Base-by-base conservation (phyloP, 2,113 vertebrate genomes). In the Syngnathus floridae region DNA sequence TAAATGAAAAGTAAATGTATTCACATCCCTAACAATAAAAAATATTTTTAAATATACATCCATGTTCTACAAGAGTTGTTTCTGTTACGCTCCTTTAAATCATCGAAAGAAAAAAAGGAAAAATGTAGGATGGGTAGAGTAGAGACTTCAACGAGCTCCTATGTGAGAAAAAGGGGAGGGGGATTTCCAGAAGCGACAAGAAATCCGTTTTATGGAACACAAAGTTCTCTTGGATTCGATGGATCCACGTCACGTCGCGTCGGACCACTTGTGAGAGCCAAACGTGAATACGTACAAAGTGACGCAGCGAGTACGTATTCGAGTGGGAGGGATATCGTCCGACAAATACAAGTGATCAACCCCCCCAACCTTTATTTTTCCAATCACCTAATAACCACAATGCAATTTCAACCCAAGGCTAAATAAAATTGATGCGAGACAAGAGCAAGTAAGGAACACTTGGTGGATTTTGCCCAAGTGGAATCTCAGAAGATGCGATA, bases 241-340 rank as follows among this genome's bases (percentile, higher is more conserved):
- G 22, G 5, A 61, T 58, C 67, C 6, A 66, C 65, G 14, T 76
- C 71, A 71, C 59, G 13, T 16, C 11, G 31, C 8, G 2, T 21
- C 21, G 69, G 66, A 71, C 72, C 78, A 84, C 71, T 82, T 73
- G 75, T 48, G 51, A 64, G 57, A 67, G 67, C 22, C 52, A 67
- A 36, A 41, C 62, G 16, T 40, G 71, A 69, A 65, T 57, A 82
- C 87, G 86, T 84, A 82, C 12, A 75, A 59, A 61, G 79, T 92
- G 91, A 92, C 90, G 91, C 81, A 64, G 14, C 61, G 43, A 72
- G 79, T 81, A 88, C 89, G 90, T 90, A 64, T 83, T 64, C 62
- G 75, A 89, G 88, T 90, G 90, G 91, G 91, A 86, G 90, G 89
- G 91, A 86, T 88, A 82, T 84, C 74, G 71, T 75, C 77, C 76